Percentiles rank a stretch among this genome's conserved stretches.
These are phyloP conservation scores for Mythimna vitellina DNA, from an alignment of 2,888 invertebrate species.

Conservation along the genomic window DNA sequence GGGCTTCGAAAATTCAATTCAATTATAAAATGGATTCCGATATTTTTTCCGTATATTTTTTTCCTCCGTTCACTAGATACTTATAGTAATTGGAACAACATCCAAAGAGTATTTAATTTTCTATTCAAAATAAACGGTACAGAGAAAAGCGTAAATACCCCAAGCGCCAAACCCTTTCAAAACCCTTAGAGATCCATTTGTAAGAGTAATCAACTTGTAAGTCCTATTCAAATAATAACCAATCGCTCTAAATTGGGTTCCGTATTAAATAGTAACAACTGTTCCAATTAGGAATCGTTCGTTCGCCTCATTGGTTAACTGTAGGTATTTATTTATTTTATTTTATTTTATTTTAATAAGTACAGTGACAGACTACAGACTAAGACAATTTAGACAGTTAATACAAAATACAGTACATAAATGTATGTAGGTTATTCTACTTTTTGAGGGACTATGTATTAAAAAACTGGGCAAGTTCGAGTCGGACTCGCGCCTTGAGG, in stretches of 20 bases:
- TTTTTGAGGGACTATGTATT: neutral
- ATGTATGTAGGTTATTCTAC: neutral
- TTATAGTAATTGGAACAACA: conserved; percentile 43
- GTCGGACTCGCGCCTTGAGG: too few relatives aligned
- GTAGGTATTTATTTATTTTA: neutral
- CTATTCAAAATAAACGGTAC: conserved; percentile 36
- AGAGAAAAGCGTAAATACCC: conserved; percentile 42
- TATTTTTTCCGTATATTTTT: conserved; percentile 12
- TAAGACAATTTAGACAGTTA: too few relatives aligned
- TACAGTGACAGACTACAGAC: too few relatives aligned
- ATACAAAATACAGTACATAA: too few relatives aligned
- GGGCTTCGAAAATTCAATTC: conserved; percentile 48
- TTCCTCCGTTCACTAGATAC: conserved; percentile 16
- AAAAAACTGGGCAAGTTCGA: too few relatives aligned
- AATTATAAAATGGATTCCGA: conserved; percentile 38
- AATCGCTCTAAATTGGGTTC: conserved; percentile 44
- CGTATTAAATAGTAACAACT: conserved; percentile 42
- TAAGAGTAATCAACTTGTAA: conserved; percentile 55
- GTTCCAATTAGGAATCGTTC: conserved; percentile 39
- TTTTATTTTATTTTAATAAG: too few relatives aligned
- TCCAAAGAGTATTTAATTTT: conserved; percentile 41
- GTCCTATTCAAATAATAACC: conserved; percentile 55
- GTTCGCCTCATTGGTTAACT: conserved; percentile 22
- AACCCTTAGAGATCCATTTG: conserved; percentile 42
- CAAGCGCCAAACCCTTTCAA: conserved; percentile 35